Evolutionary conservation across 2,797 vertebrate genomes (phyloP).

Genomic region (Numenius phaeopus): DNA sequence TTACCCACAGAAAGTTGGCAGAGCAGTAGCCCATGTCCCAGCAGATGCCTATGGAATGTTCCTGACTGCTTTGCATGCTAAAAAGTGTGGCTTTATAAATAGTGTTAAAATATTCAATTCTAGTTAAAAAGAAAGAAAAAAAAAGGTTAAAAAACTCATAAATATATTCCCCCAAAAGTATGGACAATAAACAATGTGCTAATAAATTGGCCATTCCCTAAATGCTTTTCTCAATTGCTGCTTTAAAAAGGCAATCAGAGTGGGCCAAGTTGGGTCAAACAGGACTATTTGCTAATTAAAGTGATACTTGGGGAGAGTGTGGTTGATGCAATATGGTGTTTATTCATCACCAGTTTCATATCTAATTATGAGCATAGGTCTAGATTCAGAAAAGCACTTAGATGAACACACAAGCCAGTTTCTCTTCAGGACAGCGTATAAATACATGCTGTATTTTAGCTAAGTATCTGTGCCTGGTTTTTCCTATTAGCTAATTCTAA

Average conservation of each 20-base stretch:
- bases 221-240: background rate
- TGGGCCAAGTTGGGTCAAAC: background rate
- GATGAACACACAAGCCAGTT: background rate
- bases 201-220: background rate
- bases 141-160: background rate
- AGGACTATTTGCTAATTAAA: background rate
- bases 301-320: background rate
- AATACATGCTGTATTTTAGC: background rate
- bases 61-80: conserved; percentile 42
- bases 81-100: conserved; percentile 69
- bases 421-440: background rate
- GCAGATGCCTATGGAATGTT: conserved; percentile 72
- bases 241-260: background rate
- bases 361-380: background rate
- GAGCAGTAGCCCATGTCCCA: conserved; percentile 40
- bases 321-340: background rate
- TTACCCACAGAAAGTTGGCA: conserved; percentile 71
- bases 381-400: background rate
- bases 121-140: background rate
- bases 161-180: background rate
- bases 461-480: background rate
- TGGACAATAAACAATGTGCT: background rate
- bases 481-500: background rate
- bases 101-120: conserved; percentile 24
- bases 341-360: background rate